Base-by-base conservation (phyloP, 2,113 vertebrate species). In the Syngnathoides biaculeatus region DNA sequence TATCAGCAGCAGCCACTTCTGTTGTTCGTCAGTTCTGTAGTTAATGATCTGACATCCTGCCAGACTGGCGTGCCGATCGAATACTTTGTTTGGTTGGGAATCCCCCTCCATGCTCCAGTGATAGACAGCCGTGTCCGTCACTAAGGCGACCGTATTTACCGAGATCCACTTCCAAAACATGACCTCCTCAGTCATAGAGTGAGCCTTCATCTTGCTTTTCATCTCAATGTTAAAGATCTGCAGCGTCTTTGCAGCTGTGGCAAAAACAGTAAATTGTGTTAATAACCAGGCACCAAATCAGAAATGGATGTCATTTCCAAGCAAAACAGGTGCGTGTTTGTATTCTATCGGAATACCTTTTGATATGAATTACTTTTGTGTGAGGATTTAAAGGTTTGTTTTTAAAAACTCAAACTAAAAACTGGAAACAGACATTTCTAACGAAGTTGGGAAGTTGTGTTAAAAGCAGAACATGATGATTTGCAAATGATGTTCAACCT, bases 91-190 rank as follows among this genome's bases (percentile, higher is more conserved):
- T 0, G 95, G 95, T 63, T 95, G 93, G 3, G 94, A 94, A 86
- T 96, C 95, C 38, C 94, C 95, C 80, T 96, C 95, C 94, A 96
- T 96, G 90, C 93, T 94, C 96, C 95, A 96, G 80, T 96, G 95
- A 84, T 89, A 98, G 66, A 95, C 95, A 0, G 95, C 91, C 0
- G 91, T 92, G 74, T 96, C 95, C 0, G 94, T 98, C 80, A 96
- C 95, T 87, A 97, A 77, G 56, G 94, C 95, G 30, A 96, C 92
- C 0, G 94, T 96, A 86, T 95, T 95, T 38, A 94, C 91, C 2
- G 95, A 97, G 84, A 97, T 93, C 95, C 95, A 96, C 71, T 96
- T 98, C 95, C 95, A 98, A 87, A 98, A 98, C 87, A 95, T 92
- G 75, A 97, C 93, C 71, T 97, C 95, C 56, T 98, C 96, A 0